A percentile compares a stretch with the other conserved stretches of the same genome.
These are phyloP conservation scores for Drosophila fungiperda DNA, from an alignment of 2,888 invertebrate species.

Conservation along the genomic window DNA sequence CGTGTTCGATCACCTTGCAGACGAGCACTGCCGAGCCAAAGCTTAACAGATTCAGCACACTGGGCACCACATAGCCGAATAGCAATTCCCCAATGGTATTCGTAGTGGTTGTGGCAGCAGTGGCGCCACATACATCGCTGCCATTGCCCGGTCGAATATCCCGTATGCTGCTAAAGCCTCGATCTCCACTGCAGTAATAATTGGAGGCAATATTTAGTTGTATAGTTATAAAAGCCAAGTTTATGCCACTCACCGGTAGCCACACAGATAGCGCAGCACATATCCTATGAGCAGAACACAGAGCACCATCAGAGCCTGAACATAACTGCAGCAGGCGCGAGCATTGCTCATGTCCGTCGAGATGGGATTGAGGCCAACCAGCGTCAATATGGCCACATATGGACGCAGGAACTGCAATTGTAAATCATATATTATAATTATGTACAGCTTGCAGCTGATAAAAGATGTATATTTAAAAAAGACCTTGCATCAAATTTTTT, in stretches of 20 bases:
- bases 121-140: constrained; percentile 43
- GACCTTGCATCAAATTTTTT: neutral
- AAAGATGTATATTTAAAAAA: neutral
- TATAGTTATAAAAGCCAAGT: neutral
- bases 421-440: neutral
- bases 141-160: constrained; percentile 60
- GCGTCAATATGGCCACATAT: constrained; percentile 90
- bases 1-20: constrained; percentile 91
- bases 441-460: neutral
- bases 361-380: constrained; percentile 91
- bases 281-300: constrained; percentile 90
- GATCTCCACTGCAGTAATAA: constrained; percentile 72
- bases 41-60: constrained; percentile 89
- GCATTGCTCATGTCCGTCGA: constrained; percentile 88
- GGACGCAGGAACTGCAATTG: constrained; percentile 89
- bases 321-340: constrained; percentile 88
- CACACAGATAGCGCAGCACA: constrained; percentile 91
- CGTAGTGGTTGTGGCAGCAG: constrained; percentile 42
- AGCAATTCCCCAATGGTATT: constrained; percentile 89
- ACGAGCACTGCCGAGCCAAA: constrained; percentile 91
- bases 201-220: neutral
- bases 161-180: constrained; percentile 77
- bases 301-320: constrained; percentile 89
- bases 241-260: constrained; percentile 87
- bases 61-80: constrained; percentile 91